Base-by-base conservation (phyloP, 2,888 invertebrate species). In the Nasonovia ribisnigri region DNA sequence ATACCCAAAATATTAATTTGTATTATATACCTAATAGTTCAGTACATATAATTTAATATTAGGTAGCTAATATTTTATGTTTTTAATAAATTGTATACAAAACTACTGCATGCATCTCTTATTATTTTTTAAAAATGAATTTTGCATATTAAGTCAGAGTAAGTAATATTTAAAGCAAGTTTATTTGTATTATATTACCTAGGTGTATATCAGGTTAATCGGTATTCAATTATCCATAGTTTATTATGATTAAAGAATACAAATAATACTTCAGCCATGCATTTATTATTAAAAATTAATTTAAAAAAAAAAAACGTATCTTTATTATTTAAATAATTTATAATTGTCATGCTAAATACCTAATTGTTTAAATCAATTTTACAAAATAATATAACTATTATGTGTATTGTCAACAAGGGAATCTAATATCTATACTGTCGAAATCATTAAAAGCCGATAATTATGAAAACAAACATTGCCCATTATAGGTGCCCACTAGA, bases 331-430 rank as follows among this genome's bases (percentile, higher is more conserved):
- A 46, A 1, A 90, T 54, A 26, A 46, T 60, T n/a, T 46, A n/a
- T 36, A n/a, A 54, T 91, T 84, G 26, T 20, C 54, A 86, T 57
- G 86, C 84, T 46, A 86, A 57, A 86, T 84, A n/a, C 84, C 57
- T 57, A 57, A n/a, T 91, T 43, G 16, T 36, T 20, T 26, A 46
- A 91, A 60, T 46, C 20, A 60, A 87, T 87, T 51, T 29, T 60
- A 43, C 42, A 54, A 54, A 6, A 8, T 16, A 60, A 89, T 29
- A 6, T 77, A 77, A 77, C 77, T 77, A 36, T 24, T 57, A 13
- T 54, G 8, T 60, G 36, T 88, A 46, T n/a, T 4, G 20, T 51
- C 51, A 88, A 51, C 8, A 48, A 36, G 20, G 87, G 87, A 48
- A 48, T 87, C n/a, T n/a, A n/a, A n/a, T n/a, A n/a, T n/a, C 2